Conservation (phyloP, 2,797 vertebrate species). For the Myoxocephalus aenaeus region DNA sequence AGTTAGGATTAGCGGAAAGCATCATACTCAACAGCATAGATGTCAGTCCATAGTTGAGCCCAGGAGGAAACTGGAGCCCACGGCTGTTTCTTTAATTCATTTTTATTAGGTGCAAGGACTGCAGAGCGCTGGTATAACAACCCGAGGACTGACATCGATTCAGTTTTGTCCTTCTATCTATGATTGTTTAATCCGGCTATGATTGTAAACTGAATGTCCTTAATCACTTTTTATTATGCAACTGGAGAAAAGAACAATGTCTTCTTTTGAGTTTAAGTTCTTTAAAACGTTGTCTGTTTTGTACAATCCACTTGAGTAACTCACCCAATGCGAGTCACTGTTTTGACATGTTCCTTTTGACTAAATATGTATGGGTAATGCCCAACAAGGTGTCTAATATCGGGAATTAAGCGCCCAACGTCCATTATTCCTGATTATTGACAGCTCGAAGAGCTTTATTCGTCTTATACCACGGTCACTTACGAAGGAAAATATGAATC, state of each 20-base stretch:
- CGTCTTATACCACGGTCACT: not conserved
- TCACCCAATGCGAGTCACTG: not conserved
- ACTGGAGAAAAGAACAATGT: not conserved
- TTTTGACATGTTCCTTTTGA: not conserved
- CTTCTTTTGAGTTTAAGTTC: not conserved
- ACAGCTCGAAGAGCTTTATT: not conserved
- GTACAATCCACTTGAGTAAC: not conserved
- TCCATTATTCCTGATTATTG: not conserved
- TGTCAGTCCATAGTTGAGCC: not conserved
- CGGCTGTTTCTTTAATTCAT: conserved; percentile 30
- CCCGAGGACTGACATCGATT: not conserved
- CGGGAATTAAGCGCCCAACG: not conserved
- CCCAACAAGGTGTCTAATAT: not conserved
- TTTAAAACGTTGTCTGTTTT: not conserved
- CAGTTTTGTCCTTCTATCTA: not conserved
- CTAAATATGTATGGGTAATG: not conserved
- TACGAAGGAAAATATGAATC: not conserved
- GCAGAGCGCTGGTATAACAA: conserved; percentile 8
- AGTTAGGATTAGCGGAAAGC: conserved; percentile 12
- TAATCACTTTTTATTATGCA: not conserved
- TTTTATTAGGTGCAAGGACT: conserved; percentile 24
- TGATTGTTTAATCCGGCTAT: not conserved
- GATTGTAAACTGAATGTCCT: not conserved
- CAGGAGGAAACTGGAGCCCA: conserved; percentile 9
- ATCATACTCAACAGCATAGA: conserved; percentile 14